Evolutionary conservation across 2,113 vertebrate species (phyloP), one percentile per base, ranked within the genome.

Genomic region (Enhydra lutris): DNA sequence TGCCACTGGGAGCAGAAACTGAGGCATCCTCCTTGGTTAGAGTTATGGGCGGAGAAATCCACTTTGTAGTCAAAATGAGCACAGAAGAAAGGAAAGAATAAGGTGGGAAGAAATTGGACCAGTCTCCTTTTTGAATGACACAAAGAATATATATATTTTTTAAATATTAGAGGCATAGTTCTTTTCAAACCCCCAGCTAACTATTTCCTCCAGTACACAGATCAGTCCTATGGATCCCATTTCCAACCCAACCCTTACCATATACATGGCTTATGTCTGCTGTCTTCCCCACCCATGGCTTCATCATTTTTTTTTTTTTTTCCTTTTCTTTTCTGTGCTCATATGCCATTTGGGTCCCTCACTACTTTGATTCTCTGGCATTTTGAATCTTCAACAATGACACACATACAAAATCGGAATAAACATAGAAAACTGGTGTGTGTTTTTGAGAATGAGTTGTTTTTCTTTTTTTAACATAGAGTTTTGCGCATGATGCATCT

Each of bases 21-120:
- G 97, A 97, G 85, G 42, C 78, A 82, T 78, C 34, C 89, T 85
- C 83, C 59, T n/a, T 36, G 61, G 55, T 31, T 55, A 69, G 69
- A 94, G 55, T 21, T 76, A 13, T 15, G 50, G 59, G 82, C 84
- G 87, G 36, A 67, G 45, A 80, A 94, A 59, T 91, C 42, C 91
- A 88, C 52, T 96, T 91, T 65, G 74, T 50, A 85, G 92, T 42
- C 57, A 91, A 63, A 95, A 82, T 79, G 92, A 98, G 86, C 67
- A 91, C 11, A 85, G 95, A 89, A 95, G 39, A 52, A 97, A 97
- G 63, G 65, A 52, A 14, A 95, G 52, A 42, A 45, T 63, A 29
- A 23, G 59, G 59, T 1, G 3, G n/a, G 52, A 1, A 76, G 86
- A 52, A 65, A 94, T 12, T 12, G 45, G 34, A 42, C 63, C 4